Evolutionary conservation across 2,113 vertebrate species (phyloP).

Genomic region (Bambusicola thoracicus): DNA sequence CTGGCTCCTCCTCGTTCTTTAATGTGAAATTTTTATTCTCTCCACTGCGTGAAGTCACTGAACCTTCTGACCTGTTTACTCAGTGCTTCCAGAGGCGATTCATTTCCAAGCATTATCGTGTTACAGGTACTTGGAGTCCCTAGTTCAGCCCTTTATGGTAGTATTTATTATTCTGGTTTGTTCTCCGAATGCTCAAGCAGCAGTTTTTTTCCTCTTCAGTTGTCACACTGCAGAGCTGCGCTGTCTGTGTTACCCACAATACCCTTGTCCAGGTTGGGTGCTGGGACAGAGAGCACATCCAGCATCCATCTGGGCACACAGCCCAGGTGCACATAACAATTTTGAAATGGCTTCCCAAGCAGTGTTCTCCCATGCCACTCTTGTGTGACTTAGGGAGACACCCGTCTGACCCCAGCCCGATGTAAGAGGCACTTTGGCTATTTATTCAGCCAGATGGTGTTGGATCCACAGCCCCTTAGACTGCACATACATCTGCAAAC

Average conservation of each 20-base stretch:
- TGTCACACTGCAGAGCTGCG: neutral
- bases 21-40: slow-evolving; percentile 8
- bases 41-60: slow-evolving; percentile 12
- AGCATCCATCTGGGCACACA: neutral
- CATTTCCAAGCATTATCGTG: neutral
- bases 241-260: neutral
- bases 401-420: neutral
- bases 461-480: neutral
- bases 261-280: neutral
- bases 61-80: slow-evolving; percentile 47
- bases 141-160: slow-evolving; percentile 15
- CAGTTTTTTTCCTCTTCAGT: neutral
- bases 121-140: slow-evolving; percentile 40
- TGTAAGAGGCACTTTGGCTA: neutral
- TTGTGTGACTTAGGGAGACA: neutral
- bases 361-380: neutral
- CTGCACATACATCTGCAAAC: neutral
- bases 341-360: neutral
- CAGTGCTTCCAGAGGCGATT: neutral
- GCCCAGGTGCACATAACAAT: neutral
- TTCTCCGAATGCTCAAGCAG: neutral
- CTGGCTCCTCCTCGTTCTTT: slow-evolving; percentile 9
- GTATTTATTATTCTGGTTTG: slow-evolving; percentile 55
- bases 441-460: neutral
- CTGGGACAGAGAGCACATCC: neutral